Evolutionary conservation across 2,797 vertebrate species (phyloP).

Genomic region (Paedocypris micromegethes): DNA sequence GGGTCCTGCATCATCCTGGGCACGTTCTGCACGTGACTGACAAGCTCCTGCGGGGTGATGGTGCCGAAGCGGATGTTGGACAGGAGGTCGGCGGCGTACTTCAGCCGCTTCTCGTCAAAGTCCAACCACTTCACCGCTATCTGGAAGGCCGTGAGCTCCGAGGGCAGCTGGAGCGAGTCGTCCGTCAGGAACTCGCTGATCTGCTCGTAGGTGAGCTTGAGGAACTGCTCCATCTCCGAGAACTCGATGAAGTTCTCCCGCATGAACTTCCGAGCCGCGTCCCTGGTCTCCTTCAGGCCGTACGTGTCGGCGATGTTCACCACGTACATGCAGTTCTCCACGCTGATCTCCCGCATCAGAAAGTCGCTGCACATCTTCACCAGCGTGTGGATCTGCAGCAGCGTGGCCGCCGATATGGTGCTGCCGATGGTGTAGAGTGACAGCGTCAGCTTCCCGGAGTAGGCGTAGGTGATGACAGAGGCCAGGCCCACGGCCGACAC

Average conservation of each 20-base stretch:
- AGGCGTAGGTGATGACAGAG: conserved; percentile 92
- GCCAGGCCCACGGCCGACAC: conserved; percentile 87
- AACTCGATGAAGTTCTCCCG: conserved; percentile 97
- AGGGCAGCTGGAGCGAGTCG: conserved; percentile 91
- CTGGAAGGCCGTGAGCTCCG: conserved; percentile 96
- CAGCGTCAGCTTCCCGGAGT: conserved; percentile 93
- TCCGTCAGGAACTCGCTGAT: conserved; percentile 95
- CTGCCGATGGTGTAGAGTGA: conserved; percentile 95
- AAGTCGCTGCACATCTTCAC: conserved; percentile 99
- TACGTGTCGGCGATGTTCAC: conserved; percentile 95
- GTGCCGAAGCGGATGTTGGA: conserved; percentile 93
- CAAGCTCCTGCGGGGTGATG: conserved; percentile 95
- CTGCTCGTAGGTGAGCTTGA: conserved; percentile 97
- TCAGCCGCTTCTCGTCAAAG: conserved; percentile 94
- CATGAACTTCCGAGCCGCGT: conserved; percentile 91
- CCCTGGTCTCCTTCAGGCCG: conserved; percentile 84
- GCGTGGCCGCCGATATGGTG: conserved; percentile 89
- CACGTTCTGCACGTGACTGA: conserved; percentile 90
- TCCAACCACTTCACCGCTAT: conserved; percentile 98
- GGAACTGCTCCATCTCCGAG: conserved; percentile 96
- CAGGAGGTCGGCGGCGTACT: conserved; percentile 86
- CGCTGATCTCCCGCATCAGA: conserved; percentile 88
- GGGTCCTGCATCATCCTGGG: conserved; percentile 98
- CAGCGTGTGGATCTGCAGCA: conserved; percentile 87
- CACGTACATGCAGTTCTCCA: conserved; percentile 97